Evolutionary conservation across 2,888 invertebrate species (phyloP), one percentile per base, ranked within the genome.

Genomic region (Cerastis rubricosa): DNA sequence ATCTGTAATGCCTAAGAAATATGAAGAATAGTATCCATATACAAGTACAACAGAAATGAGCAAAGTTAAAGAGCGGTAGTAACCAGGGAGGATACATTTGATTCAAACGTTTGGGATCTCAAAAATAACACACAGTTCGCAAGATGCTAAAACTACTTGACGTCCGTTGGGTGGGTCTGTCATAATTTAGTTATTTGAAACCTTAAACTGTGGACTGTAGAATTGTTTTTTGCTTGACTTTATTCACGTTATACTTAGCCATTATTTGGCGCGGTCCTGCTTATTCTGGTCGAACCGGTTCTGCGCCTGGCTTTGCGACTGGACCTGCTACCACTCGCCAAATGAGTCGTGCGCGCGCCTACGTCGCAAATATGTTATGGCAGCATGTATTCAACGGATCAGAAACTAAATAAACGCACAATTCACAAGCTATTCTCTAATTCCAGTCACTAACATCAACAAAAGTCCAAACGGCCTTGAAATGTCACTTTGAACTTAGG

Each of bases 231-330:
- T 84, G 91, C 85, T 75, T 88, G 87, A 79, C 80, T 83, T 76
- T 80, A 87, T 86, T 82, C 80, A 76, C 81, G 84, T 83, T 87
- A 81, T 86, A 89, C 92, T 92, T 90, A 88, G 91, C 91, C 91
- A 94, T 94, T 93, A 94, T 94, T 94, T 93, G 92, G 92, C 91
- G 92, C 92, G 92, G 92, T 92, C 91, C 93, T 91, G 92, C 89
- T 93, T 93, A 93, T 95, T 95, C 96, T 96, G 92, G 96, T 96
- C 93, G 91, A 92, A 96, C 96, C 96, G 96, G 96, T 96, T 96
- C 89, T 89, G 85, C 88, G 94, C 88, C 92, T 91, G 93, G 94
- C 94, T 91, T 94, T 93, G 93, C 93, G 93, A 94, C 93, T 94
- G 95, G 95, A 95, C 95, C 94, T 95, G 95, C 95, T 93, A 93